Base-by-base conservation (phyloP, 2,797 vertebrate species). In the Melopsittacus undulatus region DNA sequence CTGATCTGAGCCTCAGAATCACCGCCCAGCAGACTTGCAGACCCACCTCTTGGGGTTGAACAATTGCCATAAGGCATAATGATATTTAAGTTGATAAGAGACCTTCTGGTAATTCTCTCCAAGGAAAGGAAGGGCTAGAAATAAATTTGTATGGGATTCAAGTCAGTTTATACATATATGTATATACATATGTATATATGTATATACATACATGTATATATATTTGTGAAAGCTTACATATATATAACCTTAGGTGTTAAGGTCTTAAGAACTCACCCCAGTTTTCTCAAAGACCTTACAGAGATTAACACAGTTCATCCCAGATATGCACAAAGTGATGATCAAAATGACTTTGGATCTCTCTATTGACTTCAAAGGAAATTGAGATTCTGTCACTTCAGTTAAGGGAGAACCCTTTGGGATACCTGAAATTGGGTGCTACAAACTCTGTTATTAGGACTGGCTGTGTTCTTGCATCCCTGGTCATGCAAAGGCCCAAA, bases 141-240 rank as follows among this genome's bases (percentile, higher is more conserved):
- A 77, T 62, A 32, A 34, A 19, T n/a, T 30, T 64, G 22, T 42
- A 61, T 36, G 61, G 13, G 29, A 30, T 57, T 79, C 22, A 38
- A 52, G 38, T 12, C 16, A 21, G 7, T 54, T 66, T 79, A 54
- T 24, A 13, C 4, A 15, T 64, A 57, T 46, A 18, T 38, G 14
- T 3, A 43, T 34, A 8, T 6, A 2, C 19, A 32, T 26, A 38
- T 26, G 27, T 24, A 1, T 63, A 62, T 46, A 18, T 38, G 14
- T 3, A 43, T 34, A 8, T 6, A 2, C 4, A 2, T 19, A 32
- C 26, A 38, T 26, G 27, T 24, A 1, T 40, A 10, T 34, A 23
- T 24, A 16, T 34, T 56, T 57, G 4, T 73, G n/a, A 56, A 18
- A 75, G 5, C 0, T 72, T 42, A 49, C 2, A 2, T n/a, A 5